Conservation (phyloP, 2,797 vertebrate species). For the Heteromormyrus szaboi region DNA sequence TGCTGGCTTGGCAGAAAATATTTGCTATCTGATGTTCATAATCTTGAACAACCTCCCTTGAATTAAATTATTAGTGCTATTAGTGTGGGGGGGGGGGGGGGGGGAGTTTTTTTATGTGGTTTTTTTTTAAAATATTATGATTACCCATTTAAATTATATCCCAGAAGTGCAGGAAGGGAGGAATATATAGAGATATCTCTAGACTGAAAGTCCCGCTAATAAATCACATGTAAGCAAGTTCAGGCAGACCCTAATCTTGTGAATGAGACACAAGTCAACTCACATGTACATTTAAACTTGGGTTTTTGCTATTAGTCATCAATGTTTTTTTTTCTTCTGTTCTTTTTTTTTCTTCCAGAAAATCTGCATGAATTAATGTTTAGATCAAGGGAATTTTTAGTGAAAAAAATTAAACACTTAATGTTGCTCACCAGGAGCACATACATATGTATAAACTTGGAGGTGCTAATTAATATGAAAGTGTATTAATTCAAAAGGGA, state of each 20-base stretch:
- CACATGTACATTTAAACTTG: neutral
- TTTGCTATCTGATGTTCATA: neutral
- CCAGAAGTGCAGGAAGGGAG: neutral
- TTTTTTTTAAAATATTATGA: neutral
- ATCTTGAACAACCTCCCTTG: neutral
- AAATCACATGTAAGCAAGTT: neutral
- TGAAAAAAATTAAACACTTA: conserved; percentile 62
- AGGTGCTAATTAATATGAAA: conserved; percentile 66
- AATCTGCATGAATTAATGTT: conserved; percentile 56
- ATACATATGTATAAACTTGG: conserved; percentile 55
- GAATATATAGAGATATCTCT: neutral
- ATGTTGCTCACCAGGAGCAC: conserved; percentile 59
- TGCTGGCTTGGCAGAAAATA: neutral
- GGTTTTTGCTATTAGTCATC: conserved; percentile 53
- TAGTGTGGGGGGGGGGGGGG: neutral
- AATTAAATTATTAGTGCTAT: neutral
- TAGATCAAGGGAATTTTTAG: conserved; percentile 74
- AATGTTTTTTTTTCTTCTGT: conserved; percentile 43
- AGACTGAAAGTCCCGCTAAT: neutral
- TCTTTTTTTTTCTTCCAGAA: conserved; percentile 19
- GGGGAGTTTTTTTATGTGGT: neutral
- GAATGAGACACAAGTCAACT: conserved; percentile 36
- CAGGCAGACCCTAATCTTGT: conserved; percentile 59
- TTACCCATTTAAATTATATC: neutral
- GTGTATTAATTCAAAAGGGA: conserved; percentile 51